Base-by-base conservation (phyloP, 2,113 vertebrate genomes). In the Ceuthmochares aereus region DNA sequence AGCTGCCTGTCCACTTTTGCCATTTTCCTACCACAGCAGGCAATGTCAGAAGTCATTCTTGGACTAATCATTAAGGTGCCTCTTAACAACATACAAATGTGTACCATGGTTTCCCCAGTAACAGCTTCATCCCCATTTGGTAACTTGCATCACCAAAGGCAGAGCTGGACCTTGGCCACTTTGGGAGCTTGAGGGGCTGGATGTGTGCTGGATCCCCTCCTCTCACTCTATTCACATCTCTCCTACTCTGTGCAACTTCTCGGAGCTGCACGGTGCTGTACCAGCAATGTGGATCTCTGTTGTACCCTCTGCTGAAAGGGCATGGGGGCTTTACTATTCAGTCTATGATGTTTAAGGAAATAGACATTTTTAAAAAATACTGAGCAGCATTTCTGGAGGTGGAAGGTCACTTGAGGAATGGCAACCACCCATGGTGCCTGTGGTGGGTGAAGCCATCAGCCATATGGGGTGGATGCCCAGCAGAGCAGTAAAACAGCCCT, bases 401-500 rank as follows among this genome's bases (percentile, higher is more conserved):
- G 36, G 63, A 22, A 11, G 25, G 37, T 67, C 22, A 42, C 34
- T 58, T 19, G 34, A 49, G 22, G 43, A 66, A 49, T 30, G 6
- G 54, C 30, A 10, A 43, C 7, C 10, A 52, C 16, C 14, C 0
- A 0, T 73, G 27, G n/a, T 62, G 34, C 9, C 43, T 6, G 2
- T 2, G 1, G 22, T 32, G 34, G 45, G 16, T 54, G 59, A 81
- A n/a, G 17, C 23, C 40, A 5, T 59, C 13, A 43, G 40, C 23
- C 37, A 25, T 1, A 1, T 16, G 23, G 2, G 10, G 5, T 5
- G 12, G 30, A 17, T 42, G 47, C 21, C 19, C 14, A 5, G 36
- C 43, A 66, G 19, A 27, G 56, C 1, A 0, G 14, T 37, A 69
- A 69, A 36, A 15, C 4, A 72, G 27, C 8, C 11, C 15, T 32